Base-by-base conservation (phyloP, 1,140 invertebrate genomes). In the Diorhabda sublineata region DNA sequence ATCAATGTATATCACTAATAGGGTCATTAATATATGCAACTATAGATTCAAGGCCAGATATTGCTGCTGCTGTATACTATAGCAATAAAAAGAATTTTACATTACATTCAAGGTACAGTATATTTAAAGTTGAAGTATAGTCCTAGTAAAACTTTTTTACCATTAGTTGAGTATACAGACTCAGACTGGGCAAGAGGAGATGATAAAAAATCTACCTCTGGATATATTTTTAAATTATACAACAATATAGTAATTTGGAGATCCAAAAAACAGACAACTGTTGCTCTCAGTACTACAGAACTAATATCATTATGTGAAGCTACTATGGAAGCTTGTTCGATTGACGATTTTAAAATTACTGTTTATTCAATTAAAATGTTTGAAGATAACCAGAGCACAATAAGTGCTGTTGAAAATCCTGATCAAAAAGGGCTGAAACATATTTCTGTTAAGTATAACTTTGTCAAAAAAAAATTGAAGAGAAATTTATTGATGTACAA, bases 241-340 rank as follows among this genome's bases (percentile, higher is more conserved):
- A 71, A 75, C 70, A 79, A 76, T 70, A 74, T 76, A 42, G 70
- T 82, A 26, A 63, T 66, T 47, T 83, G 80, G 83, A 68, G 67
- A 42, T 79, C 75, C 44, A 80, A 80, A 63, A 83, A 79, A 72
- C 82, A 84, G 71, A 56, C 42, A 11, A 68, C 67, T 68, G 79
- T 81, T 42, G 73, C 79, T 41, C 42, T 83, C 0, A 84, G 81
- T 2, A 81, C 81, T 2, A 81, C 81, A 3, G 82, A 85, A 69
- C 84, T 83, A 75, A 72, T 83, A 6, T 77, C 80, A n/a, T 68
- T 83, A n/a, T 78, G 74, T 69, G 75, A 74, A 61, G 79, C 77
- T 41, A 68, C 74, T 9, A 71, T 71, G 68, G 81, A 83, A 70
- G 75, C 75, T 3, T 72, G 77, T 61, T 83, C 80, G 80, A 26